Base-by-base conservation (phyloP, 1,140 invertebrate genomes). In the Achroia grisella region DNA sequence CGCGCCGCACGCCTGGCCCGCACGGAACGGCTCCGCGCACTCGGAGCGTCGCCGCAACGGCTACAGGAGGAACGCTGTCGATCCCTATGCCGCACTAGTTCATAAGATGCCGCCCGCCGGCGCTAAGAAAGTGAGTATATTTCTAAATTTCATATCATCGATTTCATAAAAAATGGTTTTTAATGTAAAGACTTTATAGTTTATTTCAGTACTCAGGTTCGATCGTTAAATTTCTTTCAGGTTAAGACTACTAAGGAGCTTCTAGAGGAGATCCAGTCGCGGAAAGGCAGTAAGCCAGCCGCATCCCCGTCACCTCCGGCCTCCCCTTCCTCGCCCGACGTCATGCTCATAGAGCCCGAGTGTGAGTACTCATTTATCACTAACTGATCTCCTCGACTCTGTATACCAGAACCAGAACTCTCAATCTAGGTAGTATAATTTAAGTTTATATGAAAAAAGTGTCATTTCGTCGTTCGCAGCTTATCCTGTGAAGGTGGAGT, bases 311-410 rank as follows among this genome's bases (percentile, higher is more conserved):
- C 39, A 11, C 62, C 64, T 2, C 62, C 62, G 6, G 36, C 28
- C 33, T 65, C 68, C 9, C 63, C 65, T 10, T 52, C 45, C 48
- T 68, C 70, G 40, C 80, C 78, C 10, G 82, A 83, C 56, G 81
- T 86, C 51, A 76, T 80, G 75, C 66, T 87, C 50, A 78, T 87
- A 46, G 83, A 86, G 54, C 75, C 78, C 4, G 83, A 86, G 44
- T 44, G 81, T 78, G 42, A 59, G 63, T 74, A 45, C 55, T n/a
- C n/a, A n/a, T n/a, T n/a, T n/a, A n/a, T n/a, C n/a, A n/a, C n/a
- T n/a, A n/a, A n/a, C n/a, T n/a, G n/a, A n/a, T n/a, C n/a, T n/a
- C n/a, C n/a, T n/a, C n/a, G n/a, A n/a, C n/a, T n/a, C n/a, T n/a
- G n/a, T n/a, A n/a, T n/a, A n/a, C n/a, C n/a, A n/a, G n/a, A n/a